phyloP scores from a whole-genome alignment of 2,113 vertebrate genomes.

The Cathartes aura region DNA sequence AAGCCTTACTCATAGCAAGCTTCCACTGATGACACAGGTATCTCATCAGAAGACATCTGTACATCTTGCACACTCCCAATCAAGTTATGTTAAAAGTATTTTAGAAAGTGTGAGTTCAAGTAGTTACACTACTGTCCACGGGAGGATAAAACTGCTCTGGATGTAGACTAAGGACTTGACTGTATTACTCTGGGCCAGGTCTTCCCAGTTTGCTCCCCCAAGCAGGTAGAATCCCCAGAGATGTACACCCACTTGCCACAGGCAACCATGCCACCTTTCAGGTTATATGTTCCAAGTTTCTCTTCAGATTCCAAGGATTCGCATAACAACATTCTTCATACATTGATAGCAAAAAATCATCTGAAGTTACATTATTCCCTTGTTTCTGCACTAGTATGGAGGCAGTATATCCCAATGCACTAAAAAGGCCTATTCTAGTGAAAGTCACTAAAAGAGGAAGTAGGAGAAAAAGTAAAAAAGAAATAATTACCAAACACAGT shows the following conservation, averaged over 20 bases:
- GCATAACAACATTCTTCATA: neutral
- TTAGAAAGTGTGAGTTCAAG: neutral
- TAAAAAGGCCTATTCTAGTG: neutral
- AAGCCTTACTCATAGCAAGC: neutral
- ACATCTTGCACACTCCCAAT: neutral
- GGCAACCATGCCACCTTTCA: neutral
- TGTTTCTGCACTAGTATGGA: neutral
- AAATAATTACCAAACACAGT: constrained; percentile 94
- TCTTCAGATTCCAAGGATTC: neutral
- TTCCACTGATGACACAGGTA: neutral
- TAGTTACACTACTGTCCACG: neutral
- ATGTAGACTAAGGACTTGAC: neutral
- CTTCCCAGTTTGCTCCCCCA: neutral
- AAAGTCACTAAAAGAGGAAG: neutral
- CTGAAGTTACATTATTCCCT: neutral
- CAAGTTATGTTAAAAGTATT: neutral
- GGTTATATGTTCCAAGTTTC: neutral
- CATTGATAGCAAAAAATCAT: neutral
- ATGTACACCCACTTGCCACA: neutral
- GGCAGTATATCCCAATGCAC: neutral
- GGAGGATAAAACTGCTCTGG: neutral
- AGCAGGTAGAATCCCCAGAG: neutral
- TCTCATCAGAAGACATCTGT: neutral
- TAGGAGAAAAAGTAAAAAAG: neutral
- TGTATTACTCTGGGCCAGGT: neutral